Evolutionary conservation across 2,797 vertebrate species (phyloP), one percentile per base, ranked within the genome.

Genomic region (Manis pentadactyla): DNA sequence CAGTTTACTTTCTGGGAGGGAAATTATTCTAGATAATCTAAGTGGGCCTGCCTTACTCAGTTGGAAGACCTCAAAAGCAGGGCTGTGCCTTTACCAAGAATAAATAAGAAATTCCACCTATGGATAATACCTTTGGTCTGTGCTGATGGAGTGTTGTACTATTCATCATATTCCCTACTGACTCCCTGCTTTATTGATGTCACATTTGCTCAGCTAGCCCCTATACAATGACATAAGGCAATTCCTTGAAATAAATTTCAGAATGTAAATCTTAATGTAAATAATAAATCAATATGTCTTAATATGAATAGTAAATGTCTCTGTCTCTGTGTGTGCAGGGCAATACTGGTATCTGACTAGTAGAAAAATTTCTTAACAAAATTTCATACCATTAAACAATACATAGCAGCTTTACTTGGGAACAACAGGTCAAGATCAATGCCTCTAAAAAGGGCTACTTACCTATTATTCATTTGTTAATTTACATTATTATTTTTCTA

Each of bases 381-480:
- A 75, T 46, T 93, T 88, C 5, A 55, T 84, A n/a, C 1, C 1
- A 15, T 75, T 90, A 61, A 69, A 9, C 6, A 90, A 63, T 64
- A 81, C 25, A 64, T 59, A 90, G 15, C 37, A 64, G 2, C 1
- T 89, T 87, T 59, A 51, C 49, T 39, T 25, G 21, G 2, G 14
- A 91, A 77, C 4, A 78, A 81, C 8, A 68, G 34, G 27, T 82
- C 63, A 93, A 85, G 21, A 51, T 29, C 2, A 55, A 77, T 19
- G 51, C 1, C 3, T 95, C 34, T 15, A 71, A 78, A 5, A 34
- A 77, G 6, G 1, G 6, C 18, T 69, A 61, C 21, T 23, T 39
- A 81, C 21, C 23, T 84, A 21, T 71, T 81, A 90, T 68, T 63
- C 11, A 79, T 61, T 75, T 82, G 15, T 68, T 61, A 95, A 34